These are phyloP conservation scores for Amphibalanus amphitrite DNA, from an alignment of 1,140 invertebrate species.

Conservation along the genomic window DNA sequence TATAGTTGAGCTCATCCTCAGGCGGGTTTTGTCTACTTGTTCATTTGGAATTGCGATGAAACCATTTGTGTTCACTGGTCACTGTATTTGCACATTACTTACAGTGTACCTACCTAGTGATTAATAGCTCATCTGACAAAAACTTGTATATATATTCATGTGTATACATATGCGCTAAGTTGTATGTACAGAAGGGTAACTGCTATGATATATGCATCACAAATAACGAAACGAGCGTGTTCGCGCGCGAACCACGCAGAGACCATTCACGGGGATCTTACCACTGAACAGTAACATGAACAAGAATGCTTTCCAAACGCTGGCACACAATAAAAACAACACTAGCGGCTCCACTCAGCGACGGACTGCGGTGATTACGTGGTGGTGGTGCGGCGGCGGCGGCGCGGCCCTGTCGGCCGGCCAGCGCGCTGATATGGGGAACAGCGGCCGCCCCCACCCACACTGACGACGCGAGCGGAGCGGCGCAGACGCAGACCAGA, in stretches of 20 bases:
- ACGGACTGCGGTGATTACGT: not conserved
- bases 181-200: not conserved
- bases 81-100: not conserved
- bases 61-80: not conserved
- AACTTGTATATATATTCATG: slow-evolving; percentile 1
- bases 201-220: not conserved
- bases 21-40: no score
- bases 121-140: not conserved
- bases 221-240: not conserved
- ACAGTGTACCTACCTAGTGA: not conserved
- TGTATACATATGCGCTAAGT: not conserved
- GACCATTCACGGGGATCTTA: not conserved
- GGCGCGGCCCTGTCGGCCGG: no score
- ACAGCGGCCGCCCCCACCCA: no score
- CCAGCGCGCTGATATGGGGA: not conserved
- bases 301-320: not conserved
- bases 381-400: not conserved
- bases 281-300: not conserved
- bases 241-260: not conserved
- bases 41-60: no score
- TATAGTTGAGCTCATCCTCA: no score
- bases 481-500: no score
- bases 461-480: no score
- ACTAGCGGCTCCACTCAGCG: not conserved
- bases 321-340: not conserved